A percentile compares a stretch with the other conserved stretches of the same genome.
These are phyloP conservation scores for Florisuga fusca DNA, from an alignment of 2,797 vertebrate species.

Conservation along the genomic window DNA sequence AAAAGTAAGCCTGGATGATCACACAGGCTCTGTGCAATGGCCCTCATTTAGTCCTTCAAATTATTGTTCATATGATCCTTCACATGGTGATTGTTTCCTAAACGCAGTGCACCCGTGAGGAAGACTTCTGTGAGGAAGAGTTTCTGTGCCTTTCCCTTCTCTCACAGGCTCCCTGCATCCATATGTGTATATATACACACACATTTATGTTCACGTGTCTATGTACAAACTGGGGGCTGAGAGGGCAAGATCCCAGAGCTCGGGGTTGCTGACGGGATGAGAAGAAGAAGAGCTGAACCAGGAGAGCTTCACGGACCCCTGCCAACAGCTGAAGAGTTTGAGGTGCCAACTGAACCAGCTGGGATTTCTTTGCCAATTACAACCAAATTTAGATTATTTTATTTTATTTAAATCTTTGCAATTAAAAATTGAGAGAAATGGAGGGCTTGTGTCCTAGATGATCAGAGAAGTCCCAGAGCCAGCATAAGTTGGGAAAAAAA, in stretches of 20 bases:
- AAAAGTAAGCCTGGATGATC: not conserved
- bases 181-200: accelerated
- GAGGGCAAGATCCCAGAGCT: not conserved
- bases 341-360: not conserved
- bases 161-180: not conserved
- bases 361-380: not conserved
- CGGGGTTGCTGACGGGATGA: not conserved
- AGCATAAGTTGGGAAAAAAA: not conserved
- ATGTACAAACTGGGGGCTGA: not conserved
- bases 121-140: not conserved
- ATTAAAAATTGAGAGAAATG: not conserved
- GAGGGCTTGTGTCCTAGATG: not conserved
- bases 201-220: not conserved
- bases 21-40: not conserved
- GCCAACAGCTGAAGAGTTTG: accelerated
- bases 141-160: not conserved
- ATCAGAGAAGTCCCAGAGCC: not conserved
- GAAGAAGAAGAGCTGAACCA: not conserved
- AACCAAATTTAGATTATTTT: not conserved
- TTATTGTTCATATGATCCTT: not conserved
- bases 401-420: not conserved
- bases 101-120: not conserved
- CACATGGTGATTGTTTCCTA: not conserved
- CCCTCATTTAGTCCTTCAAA: not conserved
- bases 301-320: not conserved